Evolutionary conservation across 2,888 invertebrate genomes (phyloP).

Genomic region (Trissolcus japonicus): DNA sequence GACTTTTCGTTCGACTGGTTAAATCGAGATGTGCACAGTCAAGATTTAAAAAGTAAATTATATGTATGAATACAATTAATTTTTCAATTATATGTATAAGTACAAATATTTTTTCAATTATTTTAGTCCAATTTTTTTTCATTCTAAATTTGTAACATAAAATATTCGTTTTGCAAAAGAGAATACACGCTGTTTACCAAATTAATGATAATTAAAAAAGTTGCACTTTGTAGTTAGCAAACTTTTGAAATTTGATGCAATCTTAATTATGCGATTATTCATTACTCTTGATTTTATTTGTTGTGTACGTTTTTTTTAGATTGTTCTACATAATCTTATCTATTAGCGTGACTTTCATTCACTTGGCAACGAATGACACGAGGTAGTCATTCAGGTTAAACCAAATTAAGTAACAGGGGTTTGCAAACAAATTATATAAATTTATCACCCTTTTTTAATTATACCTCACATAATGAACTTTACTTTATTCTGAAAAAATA

Average conservation of each 20-base stretch:
- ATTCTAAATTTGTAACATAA: too few species aligned
- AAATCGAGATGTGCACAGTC: constrained; percentile 29
- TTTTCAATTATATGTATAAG: too few species aligned
- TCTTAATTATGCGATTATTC: too few species aligned
- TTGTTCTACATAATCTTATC: constrained; percentile 45
- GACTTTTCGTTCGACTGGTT: constrained; percentile 40
- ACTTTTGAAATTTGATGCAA: too few species aligned
- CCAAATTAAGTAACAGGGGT: constrained; percentile 44
- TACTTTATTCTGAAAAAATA: too few species aligned
- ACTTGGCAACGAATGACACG: constrained; percentile 41
- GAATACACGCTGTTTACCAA: not conserved
- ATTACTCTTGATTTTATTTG: constrained; percentile 16
- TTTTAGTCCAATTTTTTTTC: too few species aligned
- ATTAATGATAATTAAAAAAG: too few species aligned
- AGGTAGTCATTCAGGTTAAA: constrained; percentile 46
- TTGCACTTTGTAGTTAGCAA: too few species aligned
- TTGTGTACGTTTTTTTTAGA: constrained; percentile 19
- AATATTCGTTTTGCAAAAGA: not conserved
- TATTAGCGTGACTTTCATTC: constrained; percentile 52
- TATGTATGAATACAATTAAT: too few species aligned
- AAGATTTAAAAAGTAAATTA: constrained; percentile 16
- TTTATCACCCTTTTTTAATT: constrained; percentile 47
- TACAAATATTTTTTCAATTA: constrained; percentile 7
- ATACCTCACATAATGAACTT: constrained; percentile 17
- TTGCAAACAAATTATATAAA: constrained; percentile 43